phyloP scores from a whole-genome alignment of 2,797 vertebrate genomes.

The Argya squamiceps region DNA sequence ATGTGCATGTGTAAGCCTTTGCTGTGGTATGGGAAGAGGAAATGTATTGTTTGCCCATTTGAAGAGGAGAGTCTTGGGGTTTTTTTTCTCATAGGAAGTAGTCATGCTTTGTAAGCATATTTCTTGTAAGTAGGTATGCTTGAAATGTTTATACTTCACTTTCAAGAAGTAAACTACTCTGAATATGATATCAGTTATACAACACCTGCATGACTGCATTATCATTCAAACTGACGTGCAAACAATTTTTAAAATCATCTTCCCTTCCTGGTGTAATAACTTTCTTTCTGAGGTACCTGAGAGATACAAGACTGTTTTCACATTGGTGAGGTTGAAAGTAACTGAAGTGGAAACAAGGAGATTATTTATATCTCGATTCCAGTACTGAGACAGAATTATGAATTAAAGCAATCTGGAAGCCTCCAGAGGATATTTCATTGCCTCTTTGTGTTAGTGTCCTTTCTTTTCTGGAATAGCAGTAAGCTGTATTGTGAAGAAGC shows the following conservation, averaged over 20 bases:
- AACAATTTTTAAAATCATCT: not conserved
- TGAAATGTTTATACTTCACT: not conserved
- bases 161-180: not conserved
- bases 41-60: not conserved
- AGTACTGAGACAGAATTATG: not conserved
- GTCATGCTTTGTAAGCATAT: constrained; percentile 14
- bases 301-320: not conserved
- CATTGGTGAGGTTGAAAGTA: not conserved
- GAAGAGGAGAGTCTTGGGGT: not conserved
- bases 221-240: not conserved
- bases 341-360: not conserved
- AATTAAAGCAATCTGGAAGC: not conserved
- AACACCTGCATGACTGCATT: not conserved
- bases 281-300: not conserved
- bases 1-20: not conserved
- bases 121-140: not conserved
- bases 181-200: not conserved
- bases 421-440: not conserved
- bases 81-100: constrained; percentile 13
- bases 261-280: not conserved
- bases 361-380: not conserved
- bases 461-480: not conserved
- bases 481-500: not conserved
- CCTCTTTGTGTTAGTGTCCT: not conserved
- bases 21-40: constrained; percentile 49